phyloP scores from a whole-genome alignment of 2,888 invertebrate species.

The Tetramorium bicarinatum region DNA sequence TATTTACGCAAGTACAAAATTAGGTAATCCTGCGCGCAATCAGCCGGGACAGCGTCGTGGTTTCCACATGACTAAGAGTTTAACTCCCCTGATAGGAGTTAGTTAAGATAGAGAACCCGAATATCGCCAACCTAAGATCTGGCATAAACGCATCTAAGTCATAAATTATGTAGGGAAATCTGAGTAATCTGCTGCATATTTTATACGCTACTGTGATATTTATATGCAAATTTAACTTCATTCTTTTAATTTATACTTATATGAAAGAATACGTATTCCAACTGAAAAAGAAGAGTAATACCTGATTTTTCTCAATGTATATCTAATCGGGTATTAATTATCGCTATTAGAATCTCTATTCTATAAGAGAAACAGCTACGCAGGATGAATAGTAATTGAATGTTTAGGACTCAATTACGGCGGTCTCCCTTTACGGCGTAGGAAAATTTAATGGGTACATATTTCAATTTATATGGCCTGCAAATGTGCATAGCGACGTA shows the following conservation, averaged over 20 bases:
- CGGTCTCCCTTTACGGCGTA: conserved; percentile 1
- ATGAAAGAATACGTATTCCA: neutral
- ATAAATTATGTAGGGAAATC: conserved; percentile 42
- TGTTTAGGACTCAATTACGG: conserved; percentile 36
- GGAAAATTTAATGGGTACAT: conserved; percentile 35
- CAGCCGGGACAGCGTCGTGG: conserved; percentile 38
- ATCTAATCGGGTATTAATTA: neutral
- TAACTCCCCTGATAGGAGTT: conserved; percentile 45
- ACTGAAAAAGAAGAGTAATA: neutral
- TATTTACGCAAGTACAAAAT: conserved; percentile 19
- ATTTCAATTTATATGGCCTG: conserved; percentile 30
- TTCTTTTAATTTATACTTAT: neutral
- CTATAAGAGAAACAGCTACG: neutral
- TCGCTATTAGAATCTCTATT: neutral
- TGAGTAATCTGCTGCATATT: conserved; percentile 10
- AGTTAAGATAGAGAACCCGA: conserved; percentile 42
- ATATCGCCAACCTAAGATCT: conserved; percentile 42
- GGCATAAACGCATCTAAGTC: conserved; percentile 20
- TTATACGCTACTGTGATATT: conserved; percentile 13
- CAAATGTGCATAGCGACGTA: conserved; percentile 26
- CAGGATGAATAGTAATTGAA: conserved; percentile 28
- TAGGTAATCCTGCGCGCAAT: conserved; percentile 27
- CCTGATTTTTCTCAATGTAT: neutral
- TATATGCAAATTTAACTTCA: neutral
- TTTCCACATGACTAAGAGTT: conserved; percentile 44